Percentiles rank a stretch among this genome's conserved stretches.
phyloP scores from a whole-genome alignment of 2,888 invertebrate genomes.

The Gortyna flavago region DNA sequence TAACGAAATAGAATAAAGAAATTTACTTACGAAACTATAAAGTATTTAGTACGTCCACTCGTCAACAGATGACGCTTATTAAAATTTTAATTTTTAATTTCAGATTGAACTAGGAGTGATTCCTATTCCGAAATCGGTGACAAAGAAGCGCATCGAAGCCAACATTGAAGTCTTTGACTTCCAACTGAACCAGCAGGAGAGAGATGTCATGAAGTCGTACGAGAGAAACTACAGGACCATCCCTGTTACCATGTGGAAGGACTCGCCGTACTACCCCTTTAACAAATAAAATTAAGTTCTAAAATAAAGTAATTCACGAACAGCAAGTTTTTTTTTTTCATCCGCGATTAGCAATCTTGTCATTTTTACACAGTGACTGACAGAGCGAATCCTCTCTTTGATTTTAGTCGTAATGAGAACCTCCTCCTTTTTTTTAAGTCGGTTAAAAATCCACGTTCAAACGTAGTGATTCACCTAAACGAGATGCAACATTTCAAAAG shows the following conservation, averaged over 20 bases:
- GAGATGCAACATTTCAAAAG: not conserved
- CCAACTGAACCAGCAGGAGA: constrained; percentile 73
- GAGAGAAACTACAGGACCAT: constrained; percentile 77
- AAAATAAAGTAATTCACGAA: constrained; percentile 7
- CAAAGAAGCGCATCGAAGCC: constrained; percentile 73
- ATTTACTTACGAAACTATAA: not conserved
- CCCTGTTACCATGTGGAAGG: constrained; percentile 69
- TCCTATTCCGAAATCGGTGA: constrained; percentile 82
- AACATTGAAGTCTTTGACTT: constrained; percentile 83
- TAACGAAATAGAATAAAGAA: not conserved
- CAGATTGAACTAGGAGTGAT: constrained; percentile 82
- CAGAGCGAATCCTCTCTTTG: not conserved
- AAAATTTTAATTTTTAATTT: constrained; percentile 41
- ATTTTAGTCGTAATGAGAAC: too few relatives aligned
- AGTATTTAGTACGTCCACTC: constrained; percentile 1
- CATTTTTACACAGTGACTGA: not conserved
- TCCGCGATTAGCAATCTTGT: not conserved
- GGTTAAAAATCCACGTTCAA: not conserved
- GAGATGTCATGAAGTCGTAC: constrained; percentile 69
- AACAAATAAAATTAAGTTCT: constrained; percentile 13
- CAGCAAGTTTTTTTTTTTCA: not conserved
- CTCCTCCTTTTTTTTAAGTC: too few relatives aligned
- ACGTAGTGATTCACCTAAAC: not conserved
- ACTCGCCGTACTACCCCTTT: constrained; percentile 77
- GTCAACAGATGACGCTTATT: constrained; percentile 31